Evolutionary conservation across 2,113 vertebrate genomes (phyloP), one percentile per base, ranked within the genome.

Genomic region (Kobus ellipsiprymnus): DNA sequence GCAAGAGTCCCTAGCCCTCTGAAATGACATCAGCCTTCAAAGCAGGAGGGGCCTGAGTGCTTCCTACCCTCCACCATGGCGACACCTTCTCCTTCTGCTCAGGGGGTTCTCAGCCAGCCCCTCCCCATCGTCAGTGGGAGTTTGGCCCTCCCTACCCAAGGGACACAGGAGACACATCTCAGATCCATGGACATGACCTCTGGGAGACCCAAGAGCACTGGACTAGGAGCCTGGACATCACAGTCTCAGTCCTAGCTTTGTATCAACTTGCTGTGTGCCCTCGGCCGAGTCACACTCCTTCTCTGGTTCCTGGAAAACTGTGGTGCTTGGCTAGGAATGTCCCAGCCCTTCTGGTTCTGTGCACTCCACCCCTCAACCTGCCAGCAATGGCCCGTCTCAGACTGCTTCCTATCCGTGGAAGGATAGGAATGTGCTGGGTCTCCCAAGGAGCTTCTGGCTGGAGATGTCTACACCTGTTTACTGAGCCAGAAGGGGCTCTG

Each of bases 331-430:
- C 46, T 17, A 19, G 60, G 67, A 46, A 48, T 1, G 13, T 29
- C 30, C 25, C 1, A 25, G 57, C 30, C 71, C 71, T 11, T 11
- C 90, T 0, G 8, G 33, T n/a, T 74, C 36, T 57, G 27, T 7
- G 17, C 78, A 33, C 5, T 4, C 23, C 46, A 14, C 12, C n/a
- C n/a, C 9, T 0, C 3, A 9, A 55, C 13, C 6, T 5, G 50
- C 4, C 23, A 44, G 59, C 60, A 40, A 59, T 6, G 40, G 15
- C 30, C 8, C 57, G n/a, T 50, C 59, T 33, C 0, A 10, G 30
- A 33, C 52, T 44, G 8, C 77, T 30, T 54, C 74, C 40, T 57
- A 46, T 33, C 0, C 0, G 30, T 16, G 12, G 59, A 54, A 54
- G 54, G 29, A 15, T 13, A 13, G 25, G 44, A 48, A 4, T 33